Percentiles rank a stretch among this genome's conserved stretches.
Evolutionary conservation across 1,140 invertebrate genomes (phyloP).

Genomic region (Frieseomelitta varia): DNA sequence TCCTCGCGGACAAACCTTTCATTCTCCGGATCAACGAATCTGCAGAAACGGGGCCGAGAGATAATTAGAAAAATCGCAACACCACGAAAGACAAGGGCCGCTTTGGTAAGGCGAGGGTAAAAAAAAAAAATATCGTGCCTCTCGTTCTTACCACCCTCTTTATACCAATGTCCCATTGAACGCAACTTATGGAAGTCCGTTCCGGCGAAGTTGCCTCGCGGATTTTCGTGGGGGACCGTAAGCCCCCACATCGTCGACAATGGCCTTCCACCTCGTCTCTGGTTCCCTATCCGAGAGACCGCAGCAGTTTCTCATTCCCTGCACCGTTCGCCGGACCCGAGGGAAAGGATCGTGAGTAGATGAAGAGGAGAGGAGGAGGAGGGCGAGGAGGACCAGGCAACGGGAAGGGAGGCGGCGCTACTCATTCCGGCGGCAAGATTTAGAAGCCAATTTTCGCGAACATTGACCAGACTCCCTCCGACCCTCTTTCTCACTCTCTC

Average conservation of each 20-base stretch:
- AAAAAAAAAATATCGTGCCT: constrained; percentile 41
- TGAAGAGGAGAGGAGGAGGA: constrained; percentile 21
- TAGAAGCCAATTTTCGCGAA: constrained; percentile 80
- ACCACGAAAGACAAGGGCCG: constrained; percentile 43
- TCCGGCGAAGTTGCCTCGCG: constrained; percentile 73
- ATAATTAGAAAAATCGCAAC: constrained; percentile 50
- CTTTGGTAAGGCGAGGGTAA: constrained; percentile 15
- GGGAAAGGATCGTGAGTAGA: constrained; percentile 47
- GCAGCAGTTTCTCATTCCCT: constrained; percentile 76
- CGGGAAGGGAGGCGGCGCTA: constrained; percentile 53
- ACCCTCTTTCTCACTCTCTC: not conserved
- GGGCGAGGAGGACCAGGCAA: not conserved
- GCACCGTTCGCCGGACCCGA: constrained; percentile 47
- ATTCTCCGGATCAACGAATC: not conserved
- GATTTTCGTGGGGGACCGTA: constrained; percentile 73
- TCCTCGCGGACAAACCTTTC: too few species aligned
- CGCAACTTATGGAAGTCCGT: constrained; percentile 76
- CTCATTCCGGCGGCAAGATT: constrained; percentile 78
- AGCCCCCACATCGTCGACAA: constrained; percentile 73
- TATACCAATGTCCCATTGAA: constrained; percentile 77
- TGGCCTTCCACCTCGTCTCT: constrained; percentile 55
- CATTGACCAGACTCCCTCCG: constrained; percentile 69
- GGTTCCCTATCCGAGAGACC: constrained; percentile 21
- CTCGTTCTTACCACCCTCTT: constrained; percentile 70
- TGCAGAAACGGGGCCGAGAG: not conserved